A percentile compares a stretch with the other conserved stretches of the same genome.
Evolutionary conservation across 2,888 invertebrate species (phyloP).

Genomic region (Omphaloscelis lunosa): DNA sequence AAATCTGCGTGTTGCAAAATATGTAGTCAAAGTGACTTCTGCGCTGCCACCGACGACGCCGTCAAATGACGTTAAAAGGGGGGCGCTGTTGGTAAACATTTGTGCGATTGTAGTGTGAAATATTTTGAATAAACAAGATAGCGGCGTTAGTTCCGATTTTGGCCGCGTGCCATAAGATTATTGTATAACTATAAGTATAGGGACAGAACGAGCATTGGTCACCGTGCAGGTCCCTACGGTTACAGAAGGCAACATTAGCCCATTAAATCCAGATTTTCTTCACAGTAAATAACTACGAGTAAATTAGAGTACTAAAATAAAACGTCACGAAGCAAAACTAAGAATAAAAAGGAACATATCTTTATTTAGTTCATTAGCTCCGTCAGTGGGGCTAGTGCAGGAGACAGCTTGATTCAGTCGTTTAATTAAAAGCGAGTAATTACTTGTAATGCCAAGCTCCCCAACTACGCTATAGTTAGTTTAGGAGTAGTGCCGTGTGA

Average conservation of each 20-base stretch:
- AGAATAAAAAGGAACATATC: constrained; percentile 44
- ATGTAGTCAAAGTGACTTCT: not conserved
- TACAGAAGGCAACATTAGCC: not conserved
- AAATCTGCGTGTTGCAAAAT: not conserved
- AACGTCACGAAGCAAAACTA: constrained; percentile 20
- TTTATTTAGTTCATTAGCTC: constrained; percentile 58
- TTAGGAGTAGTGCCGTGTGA: constrained; percentile 9
- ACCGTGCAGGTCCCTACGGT: too few relatives aligned
- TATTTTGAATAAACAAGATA: not conserved
- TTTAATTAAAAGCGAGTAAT: constrained; percentile 69
- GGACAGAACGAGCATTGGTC: not conserved
- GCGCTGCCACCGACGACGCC: too few relatives aligned
- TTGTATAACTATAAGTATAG: not conserved
- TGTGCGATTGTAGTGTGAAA: not conserved
- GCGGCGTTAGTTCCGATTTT: not conserved
- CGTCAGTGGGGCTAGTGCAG: constrained; percentile 54
- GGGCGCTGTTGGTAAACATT: not conserved
- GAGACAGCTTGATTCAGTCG: constrained; percentile 64
- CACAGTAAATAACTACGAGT: not conserved
- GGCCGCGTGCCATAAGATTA: not conserved
- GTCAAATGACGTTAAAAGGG: too few relatives aligned
- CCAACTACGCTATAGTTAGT: constrained; percentile 29
- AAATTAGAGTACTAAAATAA: constrained; percentile 12
- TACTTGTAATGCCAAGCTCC: constrained; percentile 61
- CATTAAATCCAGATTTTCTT: constrained; percentile 6